Conservation (phyloP, 2,113 vertebrate species). For the Notarius quadriscutis region DNA sequence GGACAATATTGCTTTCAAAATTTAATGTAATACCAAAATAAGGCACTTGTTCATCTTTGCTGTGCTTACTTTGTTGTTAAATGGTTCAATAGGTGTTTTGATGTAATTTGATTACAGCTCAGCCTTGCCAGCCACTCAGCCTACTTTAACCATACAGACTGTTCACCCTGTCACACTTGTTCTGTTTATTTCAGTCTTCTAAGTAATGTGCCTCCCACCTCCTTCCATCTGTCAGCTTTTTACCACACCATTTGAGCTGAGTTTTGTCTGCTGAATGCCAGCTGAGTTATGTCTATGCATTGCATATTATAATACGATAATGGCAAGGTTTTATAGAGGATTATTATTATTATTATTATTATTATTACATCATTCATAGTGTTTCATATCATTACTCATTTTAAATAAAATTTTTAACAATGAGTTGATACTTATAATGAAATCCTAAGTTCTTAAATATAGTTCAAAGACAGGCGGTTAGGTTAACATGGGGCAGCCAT, state of each 20-base stretch:
- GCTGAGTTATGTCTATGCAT: conserved; percentile 3
- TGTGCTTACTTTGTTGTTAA: neutral
- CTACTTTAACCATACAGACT: conserved; percentile 27
- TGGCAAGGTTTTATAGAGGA: conserved; percentile 5
- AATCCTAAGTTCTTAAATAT: neutral
- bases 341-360: neutral
- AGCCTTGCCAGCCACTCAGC: neutral
- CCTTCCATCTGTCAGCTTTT: conserved; percentile 52
- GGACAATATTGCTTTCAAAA: neutral
- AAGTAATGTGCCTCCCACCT: conserved; percentile 49
- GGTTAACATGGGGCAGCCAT: too few species aligned
- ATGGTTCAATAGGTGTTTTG: conserved; percentile 4
- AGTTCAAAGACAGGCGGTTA: too few species aligned
- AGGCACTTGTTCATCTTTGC: neutral
- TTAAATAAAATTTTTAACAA: neutral
- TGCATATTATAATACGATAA: conserved; percentile 38
- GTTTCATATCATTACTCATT: neutral
- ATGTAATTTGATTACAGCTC: conserved; percentile 11
- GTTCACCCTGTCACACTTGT: conserved; percentile 10
- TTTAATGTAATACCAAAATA: neutral
- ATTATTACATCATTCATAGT: neutral
- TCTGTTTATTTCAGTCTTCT: conserved; percentile 32
- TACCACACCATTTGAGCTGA: conserved; percentile 27
- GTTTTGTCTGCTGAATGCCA: conserved; percentile 45
- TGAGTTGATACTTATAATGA: neutral